Evolutionary conservation across 2,888 invertebrate species (phyloP).

Genomic region (Andrena bucephala): DNA sequence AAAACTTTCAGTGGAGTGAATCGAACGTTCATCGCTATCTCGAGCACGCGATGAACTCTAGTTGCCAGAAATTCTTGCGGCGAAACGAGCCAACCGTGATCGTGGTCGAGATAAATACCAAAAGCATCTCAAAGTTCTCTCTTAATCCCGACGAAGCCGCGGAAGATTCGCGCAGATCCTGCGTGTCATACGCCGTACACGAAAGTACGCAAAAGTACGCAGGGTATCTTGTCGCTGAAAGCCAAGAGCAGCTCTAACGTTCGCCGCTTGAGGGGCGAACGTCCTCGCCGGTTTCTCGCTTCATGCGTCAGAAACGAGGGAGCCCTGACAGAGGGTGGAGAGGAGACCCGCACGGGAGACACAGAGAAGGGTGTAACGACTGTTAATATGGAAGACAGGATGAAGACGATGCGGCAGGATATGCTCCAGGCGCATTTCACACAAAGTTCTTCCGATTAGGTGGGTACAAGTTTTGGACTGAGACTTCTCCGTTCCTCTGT

Average conservation of each 20-base stretch:
- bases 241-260: slow-evolving; percentile 16
- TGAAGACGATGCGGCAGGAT: slow-evolving; percentile 76
- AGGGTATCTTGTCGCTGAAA: slow-evolving; percentile 25
- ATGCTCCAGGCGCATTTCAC: slow-evolving; percentile 79
- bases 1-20: too few species aligned
- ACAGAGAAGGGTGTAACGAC: slow-evolving; percentile 69
- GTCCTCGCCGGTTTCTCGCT: slow-evolving; percentile 23
- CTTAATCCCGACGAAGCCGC: slow-evolving; percentile 32
- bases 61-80: neutral
- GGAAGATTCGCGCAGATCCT: neutral
- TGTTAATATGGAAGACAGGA: slow-evolving; percentile 79
- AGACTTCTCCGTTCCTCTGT: slow-evolving; percentile 51
- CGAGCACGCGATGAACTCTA: neutral
- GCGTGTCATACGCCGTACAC: neutral
- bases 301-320: slow-evolving; percentile 13
- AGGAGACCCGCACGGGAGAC: slow-evolving; percentile 61
- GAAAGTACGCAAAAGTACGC: neutral
- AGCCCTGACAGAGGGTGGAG: slow-evolving; percentile 25
- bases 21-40: too few species aligned
- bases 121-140: neutral
- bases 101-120: neutral
- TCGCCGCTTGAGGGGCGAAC: slow-evolving; percentile 15
- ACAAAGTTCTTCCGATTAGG: slow-evolving; percentile 78
- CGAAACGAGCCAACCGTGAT: neutral
- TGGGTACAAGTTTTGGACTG: slow-evolving; percentile 78